Evolutionary conservation across 2,797 vertebrate species (phyloP).

Genomic region (Catamblyrhynchus diadema): DNA sequence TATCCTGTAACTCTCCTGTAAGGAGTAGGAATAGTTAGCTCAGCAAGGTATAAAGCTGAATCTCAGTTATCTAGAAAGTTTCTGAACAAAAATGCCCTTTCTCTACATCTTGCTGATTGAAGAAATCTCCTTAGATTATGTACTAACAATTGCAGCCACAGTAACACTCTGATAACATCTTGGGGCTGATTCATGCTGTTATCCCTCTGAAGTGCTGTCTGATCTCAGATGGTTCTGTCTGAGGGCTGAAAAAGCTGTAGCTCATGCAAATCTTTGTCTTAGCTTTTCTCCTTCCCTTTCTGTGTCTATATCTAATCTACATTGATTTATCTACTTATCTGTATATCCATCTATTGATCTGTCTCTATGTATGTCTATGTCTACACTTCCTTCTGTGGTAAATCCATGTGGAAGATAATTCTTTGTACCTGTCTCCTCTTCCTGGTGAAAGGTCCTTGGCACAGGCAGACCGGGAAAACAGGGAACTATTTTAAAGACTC

Average conservation of each 20-base stretch:
- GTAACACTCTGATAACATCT: not conserved
- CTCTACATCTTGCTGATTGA: not conserved
- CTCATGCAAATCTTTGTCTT: not conserved
- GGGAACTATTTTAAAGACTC: not conserved
- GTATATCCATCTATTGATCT: not conserved
- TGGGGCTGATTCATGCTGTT: not conserved
- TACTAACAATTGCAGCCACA: not conserved
- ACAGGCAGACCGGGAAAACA: not conserved
- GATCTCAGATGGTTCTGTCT: not conserved
- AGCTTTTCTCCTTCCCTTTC: not conserved
- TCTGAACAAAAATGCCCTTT: not conserved
- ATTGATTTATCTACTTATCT: not conserved
- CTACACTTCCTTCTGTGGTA: not conserved
- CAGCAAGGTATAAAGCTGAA: not conserved
- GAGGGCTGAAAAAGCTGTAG: not conserved
- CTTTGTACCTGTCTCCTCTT: not conserved
- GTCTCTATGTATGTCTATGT: not conserved
- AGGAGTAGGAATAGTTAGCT: constrained; percentile 33
- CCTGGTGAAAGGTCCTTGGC: not conserved
- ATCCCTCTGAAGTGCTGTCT: not conserved
- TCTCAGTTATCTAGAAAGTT: not conserved
- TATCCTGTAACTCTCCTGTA: not conserved
- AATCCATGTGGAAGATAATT: not conserved
- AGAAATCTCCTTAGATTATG: not conserved
- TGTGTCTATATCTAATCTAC: not conserved